Base-by-base conservation (phyloP, 2,797 vertebrate species). In the Parauchenoglanis ngamensis region DNA sequence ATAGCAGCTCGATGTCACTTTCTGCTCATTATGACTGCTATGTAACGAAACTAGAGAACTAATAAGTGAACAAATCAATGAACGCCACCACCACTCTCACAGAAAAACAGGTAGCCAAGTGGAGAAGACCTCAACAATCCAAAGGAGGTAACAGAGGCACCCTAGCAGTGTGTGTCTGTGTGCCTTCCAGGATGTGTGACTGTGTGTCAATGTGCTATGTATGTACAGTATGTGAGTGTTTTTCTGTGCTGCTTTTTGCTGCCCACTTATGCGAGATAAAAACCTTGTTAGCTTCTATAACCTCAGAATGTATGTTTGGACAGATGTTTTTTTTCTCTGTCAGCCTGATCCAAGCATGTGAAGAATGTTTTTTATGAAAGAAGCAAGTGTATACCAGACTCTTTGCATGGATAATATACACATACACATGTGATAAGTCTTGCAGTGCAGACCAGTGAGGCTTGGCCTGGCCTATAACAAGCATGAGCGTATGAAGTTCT, bases 71-170 rank as follows among this genome's bases (percentile, higher is more conserved):
- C 94, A 94, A 95, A 93, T 88, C 88, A 85, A 92, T 89, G 89
- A 90, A 92, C 89, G 85, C 90, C 92, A 92, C 89, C 93, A 89
- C 90, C 68, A 88, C 92, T 92, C 92, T 91, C 94, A 89, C 95
- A 96, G 96, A 93, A 94, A 95, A 92, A 91, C 94, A 94, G 93
- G 88, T 95, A 93, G 87, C 92, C 81, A 83, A 21, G 85, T 77
- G 79, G 72, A 89, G 88, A 90, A 94, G 87, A 91, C 92, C 88
- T 92, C 90, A n/a, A 4, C 92, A 94, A 67, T 92, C 85, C 93
- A 91, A 91, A 94, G 92, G 95, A 96, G 96, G 96, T 96, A 96
- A 92, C 86, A 86, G 90, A 89, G 91, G 91, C 91, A 93, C 93
- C 91, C 91, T 86, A 91, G 87, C 77, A 86, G 73, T 87, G 83